Base-by-base conservation (phyloP, 2,113 vertebrate species). In the Siphamia tubifer region DNA sequence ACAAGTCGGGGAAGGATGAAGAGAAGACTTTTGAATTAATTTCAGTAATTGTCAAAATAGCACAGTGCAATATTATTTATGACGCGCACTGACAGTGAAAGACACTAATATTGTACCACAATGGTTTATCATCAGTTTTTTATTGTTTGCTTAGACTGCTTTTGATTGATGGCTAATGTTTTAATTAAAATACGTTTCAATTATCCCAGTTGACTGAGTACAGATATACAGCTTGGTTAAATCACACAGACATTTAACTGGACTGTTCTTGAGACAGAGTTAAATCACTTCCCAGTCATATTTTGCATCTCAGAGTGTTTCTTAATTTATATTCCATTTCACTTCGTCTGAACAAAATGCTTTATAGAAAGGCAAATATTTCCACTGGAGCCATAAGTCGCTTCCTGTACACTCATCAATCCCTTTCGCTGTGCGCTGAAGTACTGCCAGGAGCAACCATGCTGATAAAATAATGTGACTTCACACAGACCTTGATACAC, bases 311-410 rank as follows among this genome's bases (percentile, higher is more conserved):
- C 19, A 19, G 49, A 64, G 63, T 38, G 16, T 57, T 56, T 44
- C 27, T 68, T 85, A 31, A 84, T 86, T 81, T 74, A 67, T 67
- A 63, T 80, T 83, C 36, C 47, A 61, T 78, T 84, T 67, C 63
- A 71, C 35, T 80, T 72, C 65, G 70, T 86, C 44, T 27, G n/a
- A 23, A 58, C 71, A 69, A 68, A 80, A 74, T 75, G 77, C 10
- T 84, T 87, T 80, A 80, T 77, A 60, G 73, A 62, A 56, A 65
- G 40, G 39, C 43, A 72, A 77, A 81, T 51, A 82, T 79, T 77
- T 77, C 48, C 44, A 42, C 43, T 23, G 1, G 25, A 62, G 68
- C 72, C 65, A 81, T 36, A 68, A 61, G 61, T 74, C 54, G 43
- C 52, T 58, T 67, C 60, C 51, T 63, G 63, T 17, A 20, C 48